Evolutionary conservation across 2,888 invertebrate species (phyloP), one percentile per base, ranked within the genome.

Genomic region (Cosmia trapezina): DNA sequence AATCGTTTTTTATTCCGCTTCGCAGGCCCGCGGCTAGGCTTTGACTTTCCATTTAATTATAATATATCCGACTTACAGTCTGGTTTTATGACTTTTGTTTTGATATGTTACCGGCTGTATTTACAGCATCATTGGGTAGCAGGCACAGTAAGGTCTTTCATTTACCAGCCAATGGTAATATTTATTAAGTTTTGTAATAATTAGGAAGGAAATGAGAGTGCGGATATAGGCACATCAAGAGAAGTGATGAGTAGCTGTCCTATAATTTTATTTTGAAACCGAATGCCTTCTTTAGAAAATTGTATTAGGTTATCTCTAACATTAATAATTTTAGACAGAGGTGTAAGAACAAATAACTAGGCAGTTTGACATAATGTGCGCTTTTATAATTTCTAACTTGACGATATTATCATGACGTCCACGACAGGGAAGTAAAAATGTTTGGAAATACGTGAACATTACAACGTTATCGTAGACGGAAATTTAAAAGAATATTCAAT

Each of bases 21-120:
- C 57, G 67, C 33, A 54, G 43, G 73, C 62, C 59, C 54, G 68
- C 81, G 68, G 80, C 70, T 59, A 28, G 12, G 47, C 43, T 79
- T 81, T 74, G 80, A 74, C 81, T 81, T 81, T 83, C 83, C 74
- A 54, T 79, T 81, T 79, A 71, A 79, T 81, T 83, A 79, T n/a
- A n/a, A n/a, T n/a, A n/a, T 83, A 79, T 81, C 83, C 83, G 70
- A 68, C 68, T 59, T 59, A 59, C 41, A 37, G 53, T 57, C 64
- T 59, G 37, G 41, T 45, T 65, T 53, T 47, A 57, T 70, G 62
- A 2, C 62, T 41, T 81, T 54, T 54, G 56, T 65, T 74, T 66
- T 68, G 45, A 66, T 66, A 22, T 60, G 67, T 17, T 8, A 33
- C 28, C 17, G 47, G 54, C 28, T 70, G 37, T 9, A 12, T 70